Percentiles rank a stretch among this genome's conserved stretches.
Evolutionary conservation across 2,113 vertebrate genomes (phyloP).

Genomic region (Pedionomus torquatus): DNA sequence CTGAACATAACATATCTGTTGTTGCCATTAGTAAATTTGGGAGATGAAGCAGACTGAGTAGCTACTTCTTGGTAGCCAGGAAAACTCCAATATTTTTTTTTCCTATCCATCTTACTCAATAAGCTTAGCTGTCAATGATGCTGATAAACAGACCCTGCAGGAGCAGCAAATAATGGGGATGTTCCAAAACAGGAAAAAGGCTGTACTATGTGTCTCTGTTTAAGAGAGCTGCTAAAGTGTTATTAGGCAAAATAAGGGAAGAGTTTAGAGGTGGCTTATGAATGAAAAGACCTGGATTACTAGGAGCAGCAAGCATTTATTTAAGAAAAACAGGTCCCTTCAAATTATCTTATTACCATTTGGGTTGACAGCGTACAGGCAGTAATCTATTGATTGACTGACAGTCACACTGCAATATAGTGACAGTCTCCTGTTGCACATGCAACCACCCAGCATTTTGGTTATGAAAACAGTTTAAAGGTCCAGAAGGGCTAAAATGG

Average conservation of each 20-base stretch:
- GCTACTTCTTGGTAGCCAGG: neutral
- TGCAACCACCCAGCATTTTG: neutral
- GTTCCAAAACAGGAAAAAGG: neutral
- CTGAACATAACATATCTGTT: neutral
- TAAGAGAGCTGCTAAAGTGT: neutral
- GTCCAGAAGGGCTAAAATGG: neutral
- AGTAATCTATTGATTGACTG: neutral
- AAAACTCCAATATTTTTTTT: neutral
- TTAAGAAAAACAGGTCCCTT: neutral
- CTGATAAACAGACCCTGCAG: neutral
- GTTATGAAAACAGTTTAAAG: neutral
- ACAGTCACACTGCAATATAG: neutral
- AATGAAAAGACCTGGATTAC: neutral
- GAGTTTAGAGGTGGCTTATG: neutral
- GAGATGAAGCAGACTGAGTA: neutral
- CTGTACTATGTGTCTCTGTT: neutral
- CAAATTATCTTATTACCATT: neutral
- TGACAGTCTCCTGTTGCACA: neutral
- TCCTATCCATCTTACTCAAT: neutral
- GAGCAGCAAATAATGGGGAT: neutral
- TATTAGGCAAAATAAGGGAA: neutral
- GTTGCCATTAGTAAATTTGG: neutral
- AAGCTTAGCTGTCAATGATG: neutral
- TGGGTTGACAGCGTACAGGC: neutral
- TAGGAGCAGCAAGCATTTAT: neutral